Conservation (phyloP, 2,113 vertebrate species). For the Microtus ochrogaster region DNA sequence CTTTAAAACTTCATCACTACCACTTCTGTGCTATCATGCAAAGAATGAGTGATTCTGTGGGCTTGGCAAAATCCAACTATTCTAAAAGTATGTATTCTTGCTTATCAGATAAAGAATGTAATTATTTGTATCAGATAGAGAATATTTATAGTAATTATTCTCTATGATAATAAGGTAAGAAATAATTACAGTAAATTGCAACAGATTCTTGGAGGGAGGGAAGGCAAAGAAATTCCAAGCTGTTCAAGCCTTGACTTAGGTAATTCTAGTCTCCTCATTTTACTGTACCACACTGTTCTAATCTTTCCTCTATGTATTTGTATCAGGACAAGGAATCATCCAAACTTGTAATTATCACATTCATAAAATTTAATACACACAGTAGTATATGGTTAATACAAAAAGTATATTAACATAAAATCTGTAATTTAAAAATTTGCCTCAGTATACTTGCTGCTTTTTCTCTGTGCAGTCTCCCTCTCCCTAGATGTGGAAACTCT, state of each 20-base stretch:
- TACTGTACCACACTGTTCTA: not conserved
- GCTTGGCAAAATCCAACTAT: not conserved
- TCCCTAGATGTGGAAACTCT: not conserved
- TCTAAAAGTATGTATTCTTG: conserved; percentile 34
- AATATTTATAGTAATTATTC: not conserved
- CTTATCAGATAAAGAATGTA: not conserved
- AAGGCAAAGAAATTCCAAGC: not conserved
- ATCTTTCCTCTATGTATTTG: not conserved
- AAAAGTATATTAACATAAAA: not conserved
- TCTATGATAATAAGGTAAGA: not conserved
- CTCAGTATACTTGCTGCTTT: not conserved
- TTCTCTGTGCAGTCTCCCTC: not conserved
- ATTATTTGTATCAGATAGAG: not conserved
- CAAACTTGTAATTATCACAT: not conserved
- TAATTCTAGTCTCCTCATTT: conserved; percentile 6
- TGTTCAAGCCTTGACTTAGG: not conserved
- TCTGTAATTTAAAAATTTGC: not conserved
- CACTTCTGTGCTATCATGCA: conserved; percentile 8
- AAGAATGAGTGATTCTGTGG: conserved; percentile 24
- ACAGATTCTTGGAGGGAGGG: not conserved
- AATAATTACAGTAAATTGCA: conserved; percentile 7
- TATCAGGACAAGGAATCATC: not conserved
- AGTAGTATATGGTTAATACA: not conserved
- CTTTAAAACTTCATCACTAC: conserved; percentile 35
- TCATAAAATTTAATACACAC: not conserved